These are phyloP conservation scores for Philonicus albiceps DNA, from an alignment of 2,888 invertebrate genomes.

Conservation along the genomic window DNA sequence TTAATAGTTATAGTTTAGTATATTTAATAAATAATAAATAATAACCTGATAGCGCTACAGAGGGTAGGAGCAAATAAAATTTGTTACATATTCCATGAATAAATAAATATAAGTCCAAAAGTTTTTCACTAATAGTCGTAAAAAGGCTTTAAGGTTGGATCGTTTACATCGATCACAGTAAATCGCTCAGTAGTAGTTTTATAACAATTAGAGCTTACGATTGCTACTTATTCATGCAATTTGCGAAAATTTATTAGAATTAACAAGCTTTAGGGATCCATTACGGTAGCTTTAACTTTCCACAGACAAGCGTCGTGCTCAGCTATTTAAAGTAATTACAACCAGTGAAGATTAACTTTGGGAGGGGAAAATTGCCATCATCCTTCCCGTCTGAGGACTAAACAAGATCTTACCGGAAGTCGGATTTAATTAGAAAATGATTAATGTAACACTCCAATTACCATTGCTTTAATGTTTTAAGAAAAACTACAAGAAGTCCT, in stretches of 20 bases:
- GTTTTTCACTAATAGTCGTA: too few relatives aligned
- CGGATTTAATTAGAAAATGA: constrained; percentile 38
- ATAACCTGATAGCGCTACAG: too few relatives aligned
- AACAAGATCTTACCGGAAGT: constrained; percentile 38
- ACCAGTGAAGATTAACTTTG: constrained; percentile 31
- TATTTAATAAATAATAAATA: too few relatives aligned
- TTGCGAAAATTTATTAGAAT: constrained; percentile 27
- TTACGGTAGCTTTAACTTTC: constrained; percentile 11
- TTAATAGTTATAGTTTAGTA: too few relatives aligned
- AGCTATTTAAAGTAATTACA: constrained; percentile 36
- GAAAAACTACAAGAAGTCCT: neutral
- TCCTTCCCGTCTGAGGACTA: constrained; percentile 23
- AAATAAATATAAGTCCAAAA: too few relatives aligned
- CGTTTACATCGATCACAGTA: neutral
- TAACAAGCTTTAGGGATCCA: constrained; percentile 19
- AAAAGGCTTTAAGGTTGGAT: neutral
- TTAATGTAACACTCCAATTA: constrained; percentile 26
- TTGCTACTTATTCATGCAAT: constrained; percentile 5
- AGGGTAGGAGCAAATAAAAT: too few relatives aligned
- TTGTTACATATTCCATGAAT: too few relatives aligned
- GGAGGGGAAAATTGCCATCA: constrained; percentile 7
- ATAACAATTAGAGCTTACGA: neutral
- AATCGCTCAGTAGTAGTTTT: neutral
- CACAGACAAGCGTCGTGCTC: constrained; percentile 2
- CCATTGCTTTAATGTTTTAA: neutral